These are phyloP conservation scores for Mus spicilegus DNA, from an alignment of 2,113 vertebrate genomes.

Conservation along the genomic window DNA sequence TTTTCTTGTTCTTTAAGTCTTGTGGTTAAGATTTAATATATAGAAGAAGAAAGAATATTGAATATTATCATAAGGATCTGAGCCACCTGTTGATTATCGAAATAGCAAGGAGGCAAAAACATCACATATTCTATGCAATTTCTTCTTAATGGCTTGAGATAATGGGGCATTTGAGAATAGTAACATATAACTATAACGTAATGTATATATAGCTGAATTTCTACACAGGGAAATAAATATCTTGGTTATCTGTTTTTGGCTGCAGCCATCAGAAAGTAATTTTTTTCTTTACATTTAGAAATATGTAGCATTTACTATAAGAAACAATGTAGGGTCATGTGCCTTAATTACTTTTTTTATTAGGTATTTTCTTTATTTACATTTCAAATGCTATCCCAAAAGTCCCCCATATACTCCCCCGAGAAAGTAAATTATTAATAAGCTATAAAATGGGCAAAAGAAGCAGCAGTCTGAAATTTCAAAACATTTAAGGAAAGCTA, in stretches of 20 bases:
- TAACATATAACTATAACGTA: background rate
- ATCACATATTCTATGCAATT: background rate
- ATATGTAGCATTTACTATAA: too few species aligned
- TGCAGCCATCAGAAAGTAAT: background rate
- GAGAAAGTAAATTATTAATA: constrained; percentile 6
- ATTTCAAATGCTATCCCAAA: too few species aligned
- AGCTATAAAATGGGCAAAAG: background rate
- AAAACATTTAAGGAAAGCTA: background rate
- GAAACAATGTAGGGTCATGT: too few species aligned
- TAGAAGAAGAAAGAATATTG: background rate
- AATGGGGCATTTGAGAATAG: background rate
- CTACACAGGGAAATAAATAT: background rate
- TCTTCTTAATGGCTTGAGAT: background rate
- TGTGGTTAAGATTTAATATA: background rate
- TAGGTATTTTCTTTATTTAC: too few species aligned
- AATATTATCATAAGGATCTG: background rate
- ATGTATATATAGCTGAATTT: constrained; percentile 12
- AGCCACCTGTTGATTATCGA: background rate
- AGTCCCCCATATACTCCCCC: too few species aligned
- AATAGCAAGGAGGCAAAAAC: background rate
- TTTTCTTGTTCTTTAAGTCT: background rate
- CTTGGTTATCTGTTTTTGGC: background rate
- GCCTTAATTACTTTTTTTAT: too few species aligned
- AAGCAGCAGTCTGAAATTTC: background rate
- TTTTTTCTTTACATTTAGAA: too few species aligned